Evolutionary conservation across 2,888 invertebrate species (phyloP), one percentile per base, ranked within the genome.

Genomic region (Celastrina argiolus): DNA sequence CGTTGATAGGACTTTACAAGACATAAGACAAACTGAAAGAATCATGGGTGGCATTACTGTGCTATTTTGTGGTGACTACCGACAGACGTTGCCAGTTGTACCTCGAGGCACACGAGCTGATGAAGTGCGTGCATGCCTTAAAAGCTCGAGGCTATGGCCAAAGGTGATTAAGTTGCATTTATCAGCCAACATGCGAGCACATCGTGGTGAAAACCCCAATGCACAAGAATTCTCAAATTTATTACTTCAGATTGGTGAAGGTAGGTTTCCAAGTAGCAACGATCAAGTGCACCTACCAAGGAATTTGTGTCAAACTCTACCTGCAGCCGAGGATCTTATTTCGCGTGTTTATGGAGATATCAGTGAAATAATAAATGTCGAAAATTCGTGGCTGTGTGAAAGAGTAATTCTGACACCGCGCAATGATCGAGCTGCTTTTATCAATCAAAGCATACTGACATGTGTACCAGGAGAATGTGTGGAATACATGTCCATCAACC

Each of bases 201-300:
- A 51, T 16, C 14, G 14, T 26, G 64, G 64, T 51, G 64, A 31
- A 16, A n/a, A 64, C 28, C 45, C 10, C 28, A 14, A 64, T n/a
- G 63, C 34, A 36, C 26, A 34, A 42, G 31, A 66, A 58, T 63
- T 63, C 58, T 63, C 68, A 12, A 39, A 66, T 51, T 41, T n/a
- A 63, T 64, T 68, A 64, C 64, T 68, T 36, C 64, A 68, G 51
- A 68, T 68, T 56, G 64, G 66, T 59, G 63, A 66, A 41, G 67
- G 31, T 16, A 64, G n/a, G n/a, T 34, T 51, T 64, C 64, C 45
- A 31, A n/a, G n/a, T n/a, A n/a, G n/a, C n/a, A n/a, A n/a, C n/a
- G n/a, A n/a, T n/a, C n/a, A n/a, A n/a, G n/a, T n/a, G n/a, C n/a
- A n/a, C n/a, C n/a, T n/a, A n/a, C n/a, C n/a, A n/a, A n/a, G n/a